Evolutionary conservation across 2,113 vertebrate species (phyloP).

Genomic region (Thymallus thymallus): DNA sequence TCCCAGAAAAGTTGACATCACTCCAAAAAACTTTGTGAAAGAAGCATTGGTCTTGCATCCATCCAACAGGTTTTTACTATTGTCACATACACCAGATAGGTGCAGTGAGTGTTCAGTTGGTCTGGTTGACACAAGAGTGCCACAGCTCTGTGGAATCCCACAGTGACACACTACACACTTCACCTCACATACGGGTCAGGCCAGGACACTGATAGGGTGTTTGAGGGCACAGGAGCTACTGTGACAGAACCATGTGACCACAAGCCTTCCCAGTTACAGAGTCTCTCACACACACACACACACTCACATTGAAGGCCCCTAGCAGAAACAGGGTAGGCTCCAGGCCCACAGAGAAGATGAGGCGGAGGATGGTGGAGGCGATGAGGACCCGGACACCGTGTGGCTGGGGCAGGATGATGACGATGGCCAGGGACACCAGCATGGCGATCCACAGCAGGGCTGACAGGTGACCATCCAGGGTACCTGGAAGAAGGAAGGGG

Average conservation of each 20-base stretch:
- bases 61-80: neutral
- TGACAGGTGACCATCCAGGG: slow-evolving; percentile 89
- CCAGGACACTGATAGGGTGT: neutral
- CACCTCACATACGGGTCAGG: neutral
- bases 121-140: slow-evolving; percentile 15
- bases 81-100: too few relatives aligned
- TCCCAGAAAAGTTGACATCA: too few relatives aligned
- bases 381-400: slow-evolving; percentile 94
- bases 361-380: slow-evolving; percentile 89
- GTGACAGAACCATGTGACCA: neutral
- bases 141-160: slow-evolving; percentile 31
- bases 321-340: slow-evolving; percentile 92
- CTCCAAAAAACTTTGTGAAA: too few relatives aligned
- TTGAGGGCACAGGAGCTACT: neutral
- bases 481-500: slow-evolving; percentile 72
- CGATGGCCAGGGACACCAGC: slow-evolving; percentile 92
- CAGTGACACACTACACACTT: slow-evolving; percentile 33
- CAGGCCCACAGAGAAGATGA: slow-evolving; percentile 96
- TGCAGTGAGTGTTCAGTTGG: neutral
- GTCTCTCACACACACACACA: slow-evolving; percentile 42
- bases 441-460: slow-evolving; percentile 94
- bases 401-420: slow-evolving; percentile 91
- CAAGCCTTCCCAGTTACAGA: neutral
- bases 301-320: slow-evolving; percentile 93
- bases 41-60: neutral